These are phyloP conservation scores for Brotula barbata DNA, from an alignment of 2,797 vertebrate species.

Conservation along the genomic window DNA sequence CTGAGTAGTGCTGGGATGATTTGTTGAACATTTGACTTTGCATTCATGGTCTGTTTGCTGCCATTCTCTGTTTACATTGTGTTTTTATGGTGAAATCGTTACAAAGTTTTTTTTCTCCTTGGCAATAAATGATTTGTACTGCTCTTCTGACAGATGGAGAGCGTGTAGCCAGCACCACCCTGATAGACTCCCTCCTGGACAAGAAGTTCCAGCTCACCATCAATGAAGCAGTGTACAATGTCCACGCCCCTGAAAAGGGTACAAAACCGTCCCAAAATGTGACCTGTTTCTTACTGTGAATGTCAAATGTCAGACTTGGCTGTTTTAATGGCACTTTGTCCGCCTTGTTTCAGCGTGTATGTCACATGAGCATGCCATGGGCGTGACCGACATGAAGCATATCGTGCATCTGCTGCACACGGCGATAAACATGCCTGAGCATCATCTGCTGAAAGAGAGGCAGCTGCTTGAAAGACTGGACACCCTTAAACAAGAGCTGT, in stretches of 20 bases:
- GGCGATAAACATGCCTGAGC: conserved; percentile 82
- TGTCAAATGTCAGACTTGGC: too few species aligned
- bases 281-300: neutral
- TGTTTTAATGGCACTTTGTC: neutral
- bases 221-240: conserved; percentile 77
- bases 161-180: conserved; percentile 78
- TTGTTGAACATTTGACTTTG: too few species aligned
- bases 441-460: conserved; percentile 83
- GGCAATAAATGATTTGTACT: neutral
- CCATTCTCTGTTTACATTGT: neutral
- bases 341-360: conserved; percentile 63
- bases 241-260: conserved; percentile 82
- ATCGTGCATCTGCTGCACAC: conserved; percentile 87
- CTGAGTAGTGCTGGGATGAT: too few species aligned
- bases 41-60: neutral
- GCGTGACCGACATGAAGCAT: conserved; percentile 82
- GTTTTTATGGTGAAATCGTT: neutral
- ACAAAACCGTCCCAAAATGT: conserved; percentile 32
- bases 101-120: neutral
- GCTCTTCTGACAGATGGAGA: conserved; percentile 79
- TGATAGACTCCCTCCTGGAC: conserved; percentile 83
- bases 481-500: conserved; percentile 84
- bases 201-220: conserved; percentile 88
- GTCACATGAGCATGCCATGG: conserved; percentile 69
- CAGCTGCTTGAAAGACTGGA: conserved; percentile 84